phyloP scores from a whole-genome alignment of 1,140 invertebrate species.

The Antheraea mylitta region DNA sequence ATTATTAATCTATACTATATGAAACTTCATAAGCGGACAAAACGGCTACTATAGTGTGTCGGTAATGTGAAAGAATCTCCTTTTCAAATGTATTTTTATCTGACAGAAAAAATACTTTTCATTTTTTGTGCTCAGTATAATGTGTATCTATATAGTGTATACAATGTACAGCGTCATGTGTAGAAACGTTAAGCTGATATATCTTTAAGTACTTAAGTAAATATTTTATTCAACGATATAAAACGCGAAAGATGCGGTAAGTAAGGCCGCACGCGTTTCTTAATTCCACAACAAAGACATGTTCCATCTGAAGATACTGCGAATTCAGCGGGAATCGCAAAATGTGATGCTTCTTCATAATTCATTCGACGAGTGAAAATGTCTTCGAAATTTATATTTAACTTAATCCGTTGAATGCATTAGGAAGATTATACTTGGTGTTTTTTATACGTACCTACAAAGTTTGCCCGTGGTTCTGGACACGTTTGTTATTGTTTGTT shows the following conservation, averaged over 20 bases:
- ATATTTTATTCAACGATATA: slow-evolving; percentile 8
- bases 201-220: slow-evolving; percentile 9
- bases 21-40: too few species aligned
- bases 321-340: slow-evolving; percentile 18
- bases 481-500: too few species aligned
- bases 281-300: slow-evolving; percentile 17
- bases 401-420: slow-evolving; percentile 21
- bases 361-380: slow-evolving; percentile 39
- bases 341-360: slow-evolving; percentile 36
- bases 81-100: neutral
- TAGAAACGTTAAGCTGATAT: neutral
- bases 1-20: too few species aligned
- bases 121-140: neutral
- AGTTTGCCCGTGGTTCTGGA: too few species aligned
- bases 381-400: slow-evolving; percentile 37
- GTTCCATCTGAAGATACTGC: slow-evolving; percentile 1
- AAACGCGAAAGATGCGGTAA: slow-evolving; percentile 6
- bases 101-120: neutral
- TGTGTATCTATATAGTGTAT: neutral
- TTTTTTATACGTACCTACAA: neutral
- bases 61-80: too few species aligned
- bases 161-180: neutral
- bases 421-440: slow-evolving; percentile 17
- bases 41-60: too few species aligned
- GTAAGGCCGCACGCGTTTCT: slow-evolving; percentile 5